Conservation (phyloP, 1,140 invertebrate genomes). For the Diploscapter pachys region DNA sequence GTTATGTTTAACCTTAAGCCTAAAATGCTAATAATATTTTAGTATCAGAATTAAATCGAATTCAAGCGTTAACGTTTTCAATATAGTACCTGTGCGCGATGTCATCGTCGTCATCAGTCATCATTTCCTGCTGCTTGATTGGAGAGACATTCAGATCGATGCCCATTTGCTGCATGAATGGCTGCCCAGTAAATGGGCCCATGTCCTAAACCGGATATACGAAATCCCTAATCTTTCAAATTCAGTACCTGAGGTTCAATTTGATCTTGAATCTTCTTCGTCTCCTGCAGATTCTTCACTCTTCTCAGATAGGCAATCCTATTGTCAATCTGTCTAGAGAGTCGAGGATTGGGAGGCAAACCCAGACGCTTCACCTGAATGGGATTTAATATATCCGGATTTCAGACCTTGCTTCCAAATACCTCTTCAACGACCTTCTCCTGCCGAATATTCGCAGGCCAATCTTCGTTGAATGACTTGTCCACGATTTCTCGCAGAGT, state of each 20-base stretch:
- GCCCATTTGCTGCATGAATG: no score
- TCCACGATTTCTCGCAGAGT: conserved; percentile 30
- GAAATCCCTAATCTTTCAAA: no score
- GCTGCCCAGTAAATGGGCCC: no score
- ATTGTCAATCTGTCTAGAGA: conserved; percentile 27
- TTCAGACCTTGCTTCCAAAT: not conserved
- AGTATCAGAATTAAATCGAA: no score
- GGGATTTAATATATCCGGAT: not conserved
- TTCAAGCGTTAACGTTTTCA: no score
- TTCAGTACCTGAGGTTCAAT: not conserved
- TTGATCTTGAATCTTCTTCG: conserved; percentile 19
- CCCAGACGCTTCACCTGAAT: conserved; percentile 23
- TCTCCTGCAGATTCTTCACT: conserved; percentile 27
- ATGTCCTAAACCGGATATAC: no score
- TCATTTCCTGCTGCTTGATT: no score
- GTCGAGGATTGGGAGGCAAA: conserved; percentile 23
- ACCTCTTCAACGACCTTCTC: conserved; percentile 21
- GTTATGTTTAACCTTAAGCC: no score
- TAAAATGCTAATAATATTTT: no score
- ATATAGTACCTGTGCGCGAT: no score
- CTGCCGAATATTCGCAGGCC: not conserved
- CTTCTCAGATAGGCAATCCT: conserved; percentile 27
- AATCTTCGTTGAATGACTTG: conserved; percentile 20
- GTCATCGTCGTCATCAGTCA: no score
- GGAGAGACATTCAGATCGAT: no score